Base-by-base conservation (phyloP, 2,797 vertebrate genomes). In the Chelmon rostratus region DNA sequence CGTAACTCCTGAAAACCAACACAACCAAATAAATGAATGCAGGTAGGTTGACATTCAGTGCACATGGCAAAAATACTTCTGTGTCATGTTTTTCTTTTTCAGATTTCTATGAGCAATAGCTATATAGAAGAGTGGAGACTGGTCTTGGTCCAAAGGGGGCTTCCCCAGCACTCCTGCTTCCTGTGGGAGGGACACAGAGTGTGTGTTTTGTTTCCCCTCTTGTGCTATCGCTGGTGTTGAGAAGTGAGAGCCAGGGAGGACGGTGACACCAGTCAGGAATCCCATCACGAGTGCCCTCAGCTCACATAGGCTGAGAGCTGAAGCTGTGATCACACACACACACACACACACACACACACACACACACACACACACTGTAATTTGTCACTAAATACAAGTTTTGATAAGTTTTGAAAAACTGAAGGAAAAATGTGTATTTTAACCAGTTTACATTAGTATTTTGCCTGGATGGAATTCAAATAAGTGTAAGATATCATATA, bases 181-280 rank as follows among this genome's bases (percentile, higher is more conserved):
- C 84, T 69, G 25, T 61, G 66, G 82, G 67, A 80, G 71, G 62
- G 62, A 78, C 70, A 42, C 62, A 49, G 69, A 58, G 52, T 53
- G 46, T 21, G 62, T 49, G 63, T 25, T 64, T 56, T 38, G 25
- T 72, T 76, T 53, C 50, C 83, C 62, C 86, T 81, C 86, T 87
- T 83, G 58, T 82, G 83, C 88, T 92, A 94, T 94, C 90, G 0
- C 81, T 84, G 74, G 89, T 90, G 89, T 89, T 92, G 89, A 91
- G 84, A 91, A 91, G 84, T 86, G 81, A 85, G 82, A 92, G 76
- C 77, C 82, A 85, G 79, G 67, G 68, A 84, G 37, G 80, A 73
- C 46, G 68, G 85, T 61, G 78, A 88, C 35, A 86, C 69, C 19
- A 18, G 58, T 53, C 57, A 88, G 75, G 81, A 85, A 84, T 89